Evolutionary conservation across 2,797 vertebrate species (phyloP).

Genomic region (Pipistrellus pygmaeus): DNA sequence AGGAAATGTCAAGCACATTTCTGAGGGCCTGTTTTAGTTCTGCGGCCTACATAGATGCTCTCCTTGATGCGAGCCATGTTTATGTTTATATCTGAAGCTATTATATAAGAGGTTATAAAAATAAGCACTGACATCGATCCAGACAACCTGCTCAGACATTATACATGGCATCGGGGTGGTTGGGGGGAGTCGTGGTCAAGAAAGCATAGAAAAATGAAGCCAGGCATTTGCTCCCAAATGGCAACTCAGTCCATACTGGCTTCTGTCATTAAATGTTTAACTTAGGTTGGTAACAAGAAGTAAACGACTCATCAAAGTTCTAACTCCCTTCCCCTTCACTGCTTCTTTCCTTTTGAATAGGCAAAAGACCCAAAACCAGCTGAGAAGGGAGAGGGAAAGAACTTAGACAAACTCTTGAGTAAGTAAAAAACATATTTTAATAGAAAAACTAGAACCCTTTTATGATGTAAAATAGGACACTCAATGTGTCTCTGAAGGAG

Average conservation of each 20-base stretch:
- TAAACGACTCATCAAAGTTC: not conserved
- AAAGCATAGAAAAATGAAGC: not conserved
- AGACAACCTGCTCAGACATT: slow-evolving; percentile 48
- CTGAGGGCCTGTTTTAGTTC: slow-evolving; percentile 37
- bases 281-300: slow-evolving; percentile 41
- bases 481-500: not conserved
- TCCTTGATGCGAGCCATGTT: slow-evolving; percentile 4
- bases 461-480: not conserved
- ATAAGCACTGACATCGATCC: slow-evolving; percentile 54
- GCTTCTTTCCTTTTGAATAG: not conserved
- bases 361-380: not conserved
- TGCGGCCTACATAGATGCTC: not conserved
- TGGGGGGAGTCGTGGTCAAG: not conserved
- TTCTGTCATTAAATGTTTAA: slow-evolving; percentile 47
- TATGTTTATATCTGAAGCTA: slow-evolving; percentile 50
- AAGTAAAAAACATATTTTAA: not conserved
- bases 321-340: not conserved
- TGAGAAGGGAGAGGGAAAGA: slow-evolving; percentile 37
- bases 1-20: not conserved
- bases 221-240: not conserved
- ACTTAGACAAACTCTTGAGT: not conserved
- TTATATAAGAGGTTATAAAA: slow-evolving; percentile 59
- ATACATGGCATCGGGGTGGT: not conserved
- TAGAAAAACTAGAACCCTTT: slow-evolving; percentile 22
- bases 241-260: not conserved